These are phyloP conservation scores for Battus philenor DNA, from an alignment of 1,140 invertebrate species.

Conservation along the genomic window DNA sequence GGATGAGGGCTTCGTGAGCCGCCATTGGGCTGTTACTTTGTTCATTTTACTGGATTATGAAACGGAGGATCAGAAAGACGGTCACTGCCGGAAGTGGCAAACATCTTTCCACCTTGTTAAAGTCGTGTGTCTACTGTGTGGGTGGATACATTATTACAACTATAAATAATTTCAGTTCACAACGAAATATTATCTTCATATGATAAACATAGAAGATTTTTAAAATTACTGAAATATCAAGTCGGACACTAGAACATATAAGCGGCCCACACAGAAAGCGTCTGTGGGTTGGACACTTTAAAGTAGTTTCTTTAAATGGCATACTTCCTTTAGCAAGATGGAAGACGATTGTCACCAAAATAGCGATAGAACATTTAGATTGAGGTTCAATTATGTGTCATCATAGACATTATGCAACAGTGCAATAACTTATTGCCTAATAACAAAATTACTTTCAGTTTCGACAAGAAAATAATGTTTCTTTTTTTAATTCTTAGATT, in stretches of 20 bases:
- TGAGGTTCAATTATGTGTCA: neutral
- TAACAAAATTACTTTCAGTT: no score
- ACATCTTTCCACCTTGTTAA: conserved; percentile 10
- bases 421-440: no score
- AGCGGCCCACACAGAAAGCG: conserved; percentile 21
- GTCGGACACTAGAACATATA: conserved; percentile 21
- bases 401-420: no score
- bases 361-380: conserved; percentile 11
- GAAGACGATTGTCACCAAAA: conserved; percentile 26
- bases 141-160: neutral
- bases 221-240: neutral
- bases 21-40: no score
- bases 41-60: no score
- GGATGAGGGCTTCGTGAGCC: no score
- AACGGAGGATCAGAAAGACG: no score
- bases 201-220: no score
- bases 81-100: conserved; percentile 21
- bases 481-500: no score
- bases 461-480: no score
- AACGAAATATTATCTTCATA: no score
- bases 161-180: no score
- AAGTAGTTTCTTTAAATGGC: conserved; percentile 53
- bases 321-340: conserved; percentile 37
- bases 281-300: conserved; percentile 30
- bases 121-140: neutral